These are phyloP conservation scores for Drepana falcataria DNA, from an alignment of 2,888 invertebrate species.

Conservation along the genomic window DNA sequence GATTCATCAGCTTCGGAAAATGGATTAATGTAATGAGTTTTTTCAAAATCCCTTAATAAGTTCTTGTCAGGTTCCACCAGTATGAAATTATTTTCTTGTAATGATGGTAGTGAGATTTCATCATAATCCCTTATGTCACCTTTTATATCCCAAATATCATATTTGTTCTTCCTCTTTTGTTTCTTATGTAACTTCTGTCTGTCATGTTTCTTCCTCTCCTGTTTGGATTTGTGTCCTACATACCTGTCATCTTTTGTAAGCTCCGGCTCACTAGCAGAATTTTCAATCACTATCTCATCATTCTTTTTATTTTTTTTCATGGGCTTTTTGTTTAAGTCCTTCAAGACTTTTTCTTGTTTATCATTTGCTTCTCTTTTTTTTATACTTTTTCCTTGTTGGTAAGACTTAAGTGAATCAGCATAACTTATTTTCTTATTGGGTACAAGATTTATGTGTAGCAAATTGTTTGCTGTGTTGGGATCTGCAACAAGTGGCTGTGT, in stretches of 20 bases:
- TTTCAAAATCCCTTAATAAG: conserved; percentile 28
- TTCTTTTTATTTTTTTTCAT: conserved; percentile 24
- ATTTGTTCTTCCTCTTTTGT: conserved; percentile 63
- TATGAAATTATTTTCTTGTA: conserved; percentile 39
- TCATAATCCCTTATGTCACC: conserved; percentile 60
- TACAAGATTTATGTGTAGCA: conserved; percentile 8
- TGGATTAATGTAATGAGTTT: conserved; percentile 27
- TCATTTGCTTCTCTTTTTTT: conserved; percentile 26
- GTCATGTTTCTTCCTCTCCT: conserved; percentile 56
- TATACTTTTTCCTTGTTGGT: conserved; percentile 20
- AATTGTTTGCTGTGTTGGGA: conserved; percentile 11
- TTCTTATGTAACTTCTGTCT: conserved; percentile 58
- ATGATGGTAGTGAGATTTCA: conserved; percentile 43
- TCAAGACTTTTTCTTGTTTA: conserved; percentile 62
- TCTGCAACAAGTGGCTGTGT: conserved; percentile 10
- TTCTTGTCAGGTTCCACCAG: conserved; percentile 34
- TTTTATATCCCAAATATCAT: conserved; percentile 70
- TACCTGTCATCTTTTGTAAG: conserved; percentile 64
- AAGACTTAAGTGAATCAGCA: conserved; percentile 56
- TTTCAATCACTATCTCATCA: conserved; percentile 25
- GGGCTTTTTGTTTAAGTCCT: conserved; percentile 48
- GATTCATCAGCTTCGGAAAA: conserved; percentile 19
- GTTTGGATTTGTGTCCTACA: conserved; percentile 43
- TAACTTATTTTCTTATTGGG: conserved; percentile 45
- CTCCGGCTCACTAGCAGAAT: conserved; percentile 51